A percentile compares a stretch with the other conserved stretches of the same genome.
Conservation (phyloP, 2,113 vertebrate species). For the Recurvirostra avosetta region DNA sequence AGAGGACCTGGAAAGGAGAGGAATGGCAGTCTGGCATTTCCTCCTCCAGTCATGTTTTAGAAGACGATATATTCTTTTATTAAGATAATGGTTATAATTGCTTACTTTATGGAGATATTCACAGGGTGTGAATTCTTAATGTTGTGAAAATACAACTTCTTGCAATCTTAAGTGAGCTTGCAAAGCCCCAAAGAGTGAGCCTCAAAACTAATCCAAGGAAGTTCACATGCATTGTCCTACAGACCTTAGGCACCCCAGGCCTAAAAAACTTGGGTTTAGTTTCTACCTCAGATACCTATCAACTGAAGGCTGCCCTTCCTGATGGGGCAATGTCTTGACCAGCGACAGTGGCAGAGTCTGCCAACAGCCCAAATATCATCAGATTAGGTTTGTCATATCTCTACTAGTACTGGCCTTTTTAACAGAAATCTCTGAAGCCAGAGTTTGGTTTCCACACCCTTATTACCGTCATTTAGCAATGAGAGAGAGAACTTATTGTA, state of each 20-base stretch:
- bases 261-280: background rate
- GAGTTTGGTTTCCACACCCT: background rate
- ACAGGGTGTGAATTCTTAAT: background rate
- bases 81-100: background rate
- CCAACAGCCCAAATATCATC: background rate
- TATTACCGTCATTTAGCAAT: background rate
- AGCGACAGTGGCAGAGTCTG: background rate
- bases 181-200: background rate
- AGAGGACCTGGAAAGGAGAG: background rate
- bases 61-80: background rate
- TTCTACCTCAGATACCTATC: background rate
- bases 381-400: background rate
- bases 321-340: rapidly evolving
- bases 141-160: background rate
- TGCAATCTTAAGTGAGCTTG: background rate
- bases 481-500: background rate
- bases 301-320: background rate
- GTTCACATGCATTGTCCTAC: background rate
- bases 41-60: background rate
- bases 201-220: background rate
- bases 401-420: background rate
- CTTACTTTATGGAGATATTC: background rate
- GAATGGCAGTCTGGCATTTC: background rate
- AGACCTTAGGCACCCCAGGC: background rate
- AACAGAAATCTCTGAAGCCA: background rate